Conservation (phyloP, 2,113 vertebrate genomes). For the Otis tarda region DNA sequence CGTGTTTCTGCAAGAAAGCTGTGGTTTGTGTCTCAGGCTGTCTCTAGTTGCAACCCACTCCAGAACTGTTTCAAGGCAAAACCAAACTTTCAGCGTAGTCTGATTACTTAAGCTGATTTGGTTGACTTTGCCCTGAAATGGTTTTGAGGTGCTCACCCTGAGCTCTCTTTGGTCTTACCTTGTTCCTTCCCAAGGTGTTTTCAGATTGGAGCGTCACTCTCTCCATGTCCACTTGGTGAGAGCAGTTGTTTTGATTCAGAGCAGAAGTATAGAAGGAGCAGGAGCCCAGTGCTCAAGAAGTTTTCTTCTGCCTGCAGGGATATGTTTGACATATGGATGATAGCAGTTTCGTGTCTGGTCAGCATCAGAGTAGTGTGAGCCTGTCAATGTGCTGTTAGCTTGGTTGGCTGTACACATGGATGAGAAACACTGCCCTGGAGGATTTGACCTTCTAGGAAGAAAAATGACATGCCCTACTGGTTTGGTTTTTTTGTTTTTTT, state of each 20-base stretch:
- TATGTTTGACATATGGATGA: background rate
- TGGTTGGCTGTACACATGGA: background rate
- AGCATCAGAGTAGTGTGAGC: background rate
- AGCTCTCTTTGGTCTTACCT: background rate
- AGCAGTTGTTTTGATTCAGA: background rate
- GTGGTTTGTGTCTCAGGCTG: fast-evolving
- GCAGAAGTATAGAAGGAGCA: background rate
- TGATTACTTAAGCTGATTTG: background rate
- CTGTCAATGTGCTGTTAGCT: background rate
- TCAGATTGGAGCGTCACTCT: background rate
- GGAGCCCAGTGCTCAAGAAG: background rate
- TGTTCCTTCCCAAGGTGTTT: background rate
- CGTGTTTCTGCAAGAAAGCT: background rate
- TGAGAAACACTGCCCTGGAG: background rate
- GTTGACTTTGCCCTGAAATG: background rate
- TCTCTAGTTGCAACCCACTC: background rate
- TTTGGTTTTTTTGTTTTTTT: background rate
- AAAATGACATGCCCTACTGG: background rate
- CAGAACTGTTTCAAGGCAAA: background rate
- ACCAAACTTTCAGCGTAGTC: background rate
- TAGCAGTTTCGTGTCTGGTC: fast-evolving
- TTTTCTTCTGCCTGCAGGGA: background rate
- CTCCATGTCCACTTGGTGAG: background rate
- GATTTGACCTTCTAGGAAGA: background rate
- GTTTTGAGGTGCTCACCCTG: background rate